Evolutionary conservation across 2,888 invertebrate genomes (phyloP), one percentile per base, ranked within the genome.

Genomic region (Xylota sylvarum): DNA sequence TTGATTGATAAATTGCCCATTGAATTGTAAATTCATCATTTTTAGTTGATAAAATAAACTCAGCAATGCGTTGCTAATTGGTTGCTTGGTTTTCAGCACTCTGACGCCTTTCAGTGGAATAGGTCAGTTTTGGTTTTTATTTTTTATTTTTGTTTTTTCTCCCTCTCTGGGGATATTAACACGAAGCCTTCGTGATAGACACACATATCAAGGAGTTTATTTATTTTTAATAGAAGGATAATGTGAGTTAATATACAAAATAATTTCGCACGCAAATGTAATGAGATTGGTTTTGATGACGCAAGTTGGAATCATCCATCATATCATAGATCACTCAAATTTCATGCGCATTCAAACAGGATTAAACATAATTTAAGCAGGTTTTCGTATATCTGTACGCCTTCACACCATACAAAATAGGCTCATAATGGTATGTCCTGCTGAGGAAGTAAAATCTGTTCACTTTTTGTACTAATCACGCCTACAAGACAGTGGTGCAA

Each of bases 1-100:
- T 14, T 67, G 67, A 52, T 67, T 67, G 67, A 37, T 35, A 35
- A 35, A 46, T 43, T 62, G 43, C n/a, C 12, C 5, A 30, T n/a
- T 52, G 27, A 6, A n/a, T 6, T 30, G 30, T 27, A 3, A 30
- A 52, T 27, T 52, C 5, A 3, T n/a, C n/a, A n/a, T 52, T 30
- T 52, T 52, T 23, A 52, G 19, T 52, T 30, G 19, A 10, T 48
- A 19, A 19, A 19, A 48, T 48, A 19, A 19, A 5, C 9, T 19
- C 19, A 19, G 19, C 19, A 9, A 7, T 2, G 19, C 19, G 4
- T 17, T 48, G 48, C 5, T 43, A 43, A 43, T 43, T 43, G 43
- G 14, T 7, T 43, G 43, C n/a, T 14, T 43, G n/a, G 43, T 43
- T 43, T 14, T 14, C 43, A 14, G 14, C 43, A 14, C 23, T 23